phyloP scores from a whole-genome alignment of 2,113 vertebrate species.

The Spizaetus ornatus region DNA sequence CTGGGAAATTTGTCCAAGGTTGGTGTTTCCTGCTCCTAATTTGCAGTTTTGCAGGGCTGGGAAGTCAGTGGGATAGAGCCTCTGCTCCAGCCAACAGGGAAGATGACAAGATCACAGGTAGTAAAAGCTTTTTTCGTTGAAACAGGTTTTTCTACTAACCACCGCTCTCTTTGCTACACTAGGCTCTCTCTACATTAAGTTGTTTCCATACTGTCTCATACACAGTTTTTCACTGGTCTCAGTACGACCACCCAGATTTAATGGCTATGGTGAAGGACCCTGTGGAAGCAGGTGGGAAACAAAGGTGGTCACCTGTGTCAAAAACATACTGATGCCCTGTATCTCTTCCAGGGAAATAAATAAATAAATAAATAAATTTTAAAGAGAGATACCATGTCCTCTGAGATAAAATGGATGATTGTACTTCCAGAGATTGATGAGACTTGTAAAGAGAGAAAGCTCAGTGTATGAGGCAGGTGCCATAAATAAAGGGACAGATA shows the following conservation, averaged over 20 bases:
- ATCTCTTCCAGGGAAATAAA: background rate
- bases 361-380: background rate
- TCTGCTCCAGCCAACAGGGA: background rate
- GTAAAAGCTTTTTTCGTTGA: background rate
- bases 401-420: background rate
- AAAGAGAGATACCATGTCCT: background rate
- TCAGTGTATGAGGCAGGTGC: background rate
- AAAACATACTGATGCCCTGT: background rate
- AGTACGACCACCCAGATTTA: background rate
- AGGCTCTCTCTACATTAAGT: background rate
- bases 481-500: background rate
- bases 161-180: accelerated
- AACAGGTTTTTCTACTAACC: background rate
- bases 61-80: background rate
- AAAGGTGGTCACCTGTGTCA: accelerated
- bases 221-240: background rate
- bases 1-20: background rate
- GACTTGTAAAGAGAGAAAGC: background rate
- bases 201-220: background rate
- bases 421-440: background rate
- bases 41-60: background rate
- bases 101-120: background rate
- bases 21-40: background rate
- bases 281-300: background rate
- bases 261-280: background rate